Evolutionary conservation across 2,797 vertebrate species (phyloP).

Genomic region (Pseudochaenichthys georgianus): DNA sequence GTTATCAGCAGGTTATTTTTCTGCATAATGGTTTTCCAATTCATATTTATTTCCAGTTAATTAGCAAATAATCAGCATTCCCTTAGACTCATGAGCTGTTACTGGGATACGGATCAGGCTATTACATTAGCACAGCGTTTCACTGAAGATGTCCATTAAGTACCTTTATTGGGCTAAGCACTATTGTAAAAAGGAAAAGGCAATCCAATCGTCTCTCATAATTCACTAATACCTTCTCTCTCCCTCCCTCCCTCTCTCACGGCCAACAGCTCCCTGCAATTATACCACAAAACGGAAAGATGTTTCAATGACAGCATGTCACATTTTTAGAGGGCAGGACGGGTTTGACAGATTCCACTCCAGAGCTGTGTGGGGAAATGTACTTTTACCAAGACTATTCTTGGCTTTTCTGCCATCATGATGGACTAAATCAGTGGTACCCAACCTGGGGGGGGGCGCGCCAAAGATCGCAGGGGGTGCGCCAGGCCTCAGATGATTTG

Average conservation of each 20-base stretch:
- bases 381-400: constrained; percentile 1
- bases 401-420: background rate
- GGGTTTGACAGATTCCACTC: background rate
- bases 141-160: constrained; percentile 56
- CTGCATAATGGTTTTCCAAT: constrained; percentile 30
- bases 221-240: constrained; percentile 36
- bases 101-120: constrained; percentile 55
- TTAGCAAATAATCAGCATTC: constrained; percentile 65
- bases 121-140: constrained; percentile 51
- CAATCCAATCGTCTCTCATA: constrained; percentile 54
- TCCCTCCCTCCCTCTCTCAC: background rate
- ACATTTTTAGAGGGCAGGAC: constrained; percentile 3
- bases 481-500: too few relatives aligned
- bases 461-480: too few relatives aligned
- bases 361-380: background rate
- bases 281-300: constrained; percentile 39
- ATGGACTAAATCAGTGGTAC: background rate
- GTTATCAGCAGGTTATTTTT: constrained; percentile 27
- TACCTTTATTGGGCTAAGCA: constrained; percentile 53
- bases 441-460: too few relatives aligned
- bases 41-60: constrained; percentile 63
- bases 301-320: constrained; percentile 40
- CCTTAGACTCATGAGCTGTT: constrained; percentile 53
- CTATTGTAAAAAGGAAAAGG: constrained; percentile 52
- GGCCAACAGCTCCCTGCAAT: background rate